Percentiles rank a stretch among this genome's conserved stretches.
phyloP scores from a whole-genome alignment of 2,888 invertebrate species.

The Chaitophorus viminalis region DNA sequence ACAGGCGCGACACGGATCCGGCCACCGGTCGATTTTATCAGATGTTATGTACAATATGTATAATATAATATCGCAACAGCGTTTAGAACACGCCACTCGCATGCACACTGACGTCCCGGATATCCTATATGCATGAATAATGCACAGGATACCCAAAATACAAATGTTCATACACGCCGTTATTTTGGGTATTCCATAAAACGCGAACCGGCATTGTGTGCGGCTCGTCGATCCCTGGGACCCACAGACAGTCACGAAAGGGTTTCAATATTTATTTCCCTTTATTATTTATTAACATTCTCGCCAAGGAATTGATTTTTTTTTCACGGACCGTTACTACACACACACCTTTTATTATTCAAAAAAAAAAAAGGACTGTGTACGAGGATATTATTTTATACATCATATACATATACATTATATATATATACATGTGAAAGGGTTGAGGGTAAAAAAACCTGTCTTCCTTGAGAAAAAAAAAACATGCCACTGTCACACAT shows the following conservation, averaged over 20 bases:
- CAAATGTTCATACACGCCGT: slow-evolving; percentile 49
- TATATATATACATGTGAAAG: slow-evolving; percentile 33
- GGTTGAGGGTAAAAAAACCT: slow-evolving; percentile 62
- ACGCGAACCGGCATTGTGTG: slow-evolving; percentile 47
- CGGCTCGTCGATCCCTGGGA: slow-evolving; percentile 47
- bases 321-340: slow-evolving; percentile 60
- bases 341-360: slow-evolving; percentile 59
- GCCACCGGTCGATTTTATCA: slow-evolving; percentile 24
- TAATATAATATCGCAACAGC: slow-evolving; percentile 15
- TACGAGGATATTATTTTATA: slow-evolving; percentile 48
- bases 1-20: background rate
- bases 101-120: slow-evolving; percentile 37
- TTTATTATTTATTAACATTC: slow-evolving; percentile 62
- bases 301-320: slow-evolving; percentile 60
- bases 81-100: background rate
- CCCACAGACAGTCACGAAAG: slow-evolving; percentile 60
- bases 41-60: background rate
- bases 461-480: slow-evolving; percentile 62
- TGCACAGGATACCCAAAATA: slow-evolving; percentile 50
- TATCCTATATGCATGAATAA: slow-evolving; percentile 52
- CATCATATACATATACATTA: slow-evolving; percentile 24
- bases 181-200: slow-evolving; percentile 50
- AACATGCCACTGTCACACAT: slow-evolving; percentile 62
- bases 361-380: slow-evolving; percentile 40
- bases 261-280: slow-evolving; percentile 61